These are phyloP conservation scores for Malaclemys terrapin DNA, from an alignment of 2,113 vertebrate genomes.

Conservation along the genomic window DNA sequence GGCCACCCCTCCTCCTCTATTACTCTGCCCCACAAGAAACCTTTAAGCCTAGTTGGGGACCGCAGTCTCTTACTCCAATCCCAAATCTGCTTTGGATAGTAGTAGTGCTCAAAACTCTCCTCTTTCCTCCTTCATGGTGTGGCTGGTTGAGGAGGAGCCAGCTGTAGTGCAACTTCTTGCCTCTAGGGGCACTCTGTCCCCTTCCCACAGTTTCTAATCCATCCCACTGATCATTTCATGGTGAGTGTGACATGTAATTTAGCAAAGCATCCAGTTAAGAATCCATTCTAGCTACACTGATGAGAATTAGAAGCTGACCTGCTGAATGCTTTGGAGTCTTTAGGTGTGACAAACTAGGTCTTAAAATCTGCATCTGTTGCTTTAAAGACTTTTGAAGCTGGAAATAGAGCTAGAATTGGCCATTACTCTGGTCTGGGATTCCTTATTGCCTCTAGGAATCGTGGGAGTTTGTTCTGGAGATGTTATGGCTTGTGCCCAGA, in stretches of 20 bases:
- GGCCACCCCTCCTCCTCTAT: not conserved
- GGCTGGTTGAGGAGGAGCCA: not conserved
- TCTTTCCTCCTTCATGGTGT: not conserved
- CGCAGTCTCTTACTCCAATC: not conserved
- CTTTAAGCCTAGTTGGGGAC: not conserved
- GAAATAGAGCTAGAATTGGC: not conserved
- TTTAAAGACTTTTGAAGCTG: not conserved
- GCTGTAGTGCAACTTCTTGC: not conserved
- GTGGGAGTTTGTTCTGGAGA: accelerated
- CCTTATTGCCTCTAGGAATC: accelerated
- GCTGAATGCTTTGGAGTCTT: not conserved
- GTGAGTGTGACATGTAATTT: accelerated
- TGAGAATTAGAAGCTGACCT: not conserved
- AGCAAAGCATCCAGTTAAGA: accelerated
- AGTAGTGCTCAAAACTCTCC: not conserved
- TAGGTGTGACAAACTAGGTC: not conserved
- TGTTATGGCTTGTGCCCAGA: accelerated
- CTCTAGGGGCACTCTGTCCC: not conserved
- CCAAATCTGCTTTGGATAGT: not conserved
- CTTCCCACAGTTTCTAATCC: not conserved
- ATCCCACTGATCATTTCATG: not conserved
- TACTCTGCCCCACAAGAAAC: not conserved
- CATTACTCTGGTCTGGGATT: not conserved
- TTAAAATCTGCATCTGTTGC: accelerated
- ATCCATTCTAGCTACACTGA: accelerated